Base-by-base conservation (phyloP, 2,113 vertebrate species). In the Paradisaea rubra region DNA sequence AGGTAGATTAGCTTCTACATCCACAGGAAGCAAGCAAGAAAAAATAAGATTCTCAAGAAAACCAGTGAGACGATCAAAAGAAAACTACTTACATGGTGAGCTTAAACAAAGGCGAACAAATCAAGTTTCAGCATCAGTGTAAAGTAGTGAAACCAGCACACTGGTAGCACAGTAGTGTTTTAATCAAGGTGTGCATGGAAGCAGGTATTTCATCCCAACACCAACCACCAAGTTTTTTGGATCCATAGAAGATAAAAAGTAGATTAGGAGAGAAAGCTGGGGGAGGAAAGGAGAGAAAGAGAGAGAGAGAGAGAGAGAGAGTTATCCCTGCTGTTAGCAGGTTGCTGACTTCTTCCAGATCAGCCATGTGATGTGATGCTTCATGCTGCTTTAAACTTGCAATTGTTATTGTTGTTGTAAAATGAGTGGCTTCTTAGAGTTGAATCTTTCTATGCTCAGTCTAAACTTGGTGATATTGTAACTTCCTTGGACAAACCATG, bases 31-130 rank as follows among this genome's bases (percentile, higher is more conserved):
- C 25, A 73, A 84, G 50, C 1, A 61, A 59, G 25, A 28, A 84
- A 90, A 84, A 68, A 24, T 20, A 74, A 63, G 73, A 74, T 85
- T 78, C 77, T 86, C 56, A 66, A 65, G 70, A 79, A 89, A 89
- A 82, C 24, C 20, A 33, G 28, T 64, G 66, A 86, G 41, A 57
- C 0, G 0, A 91, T 92, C 35, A 59, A 60, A 87, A 81, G 8
- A 9, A 72, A 93, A 37, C 53, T 64, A 30, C 53, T 84, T 68
- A 35, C 9, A 53, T 56, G 21, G 44, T 69, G 53, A 72, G 25
- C 56, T 89, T 80, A 53, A 89, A 45, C 23, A 88, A 91, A 50
- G 16, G 15, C 45, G 65, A 53, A 39, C 8, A 56, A 59, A 78
- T 73, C 19, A 37, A 45, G 30, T 89, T 82, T 59, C 35, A 82